These are phyloP conservation scores for Sphaerophoria rueppellii DNA, from an alignment of 2,888 invertebrate species.

Conservation along the genomic window DNA sequence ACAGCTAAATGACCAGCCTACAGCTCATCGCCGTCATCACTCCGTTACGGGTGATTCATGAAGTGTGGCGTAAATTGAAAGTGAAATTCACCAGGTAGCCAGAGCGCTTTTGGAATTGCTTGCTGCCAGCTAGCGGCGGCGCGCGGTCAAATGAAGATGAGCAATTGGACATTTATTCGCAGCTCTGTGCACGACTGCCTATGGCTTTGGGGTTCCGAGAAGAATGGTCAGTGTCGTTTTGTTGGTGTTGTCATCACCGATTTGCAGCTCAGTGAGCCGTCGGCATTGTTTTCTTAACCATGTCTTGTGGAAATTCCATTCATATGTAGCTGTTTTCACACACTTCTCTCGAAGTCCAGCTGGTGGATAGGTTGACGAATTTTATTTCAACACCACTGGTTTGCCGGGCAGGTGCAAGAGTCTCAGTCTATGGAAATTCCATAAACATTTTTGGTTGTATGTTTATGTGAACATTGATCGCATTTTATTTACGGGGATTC, in stretches of 20 bases:
- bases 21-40: neutral
- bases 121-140: neutral
- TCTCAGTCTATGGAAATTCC: conserved; percentile 60
- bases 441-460: conserved; percentile 30
- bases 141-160: conserved; percentile 56
- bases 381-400: conserved; percentile 34
- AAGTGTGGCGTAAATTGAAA: conserved; percentile 68
- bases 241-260: conserved; percentile 38
- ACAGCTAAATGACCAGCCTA: neutral
- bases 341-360: neutral
- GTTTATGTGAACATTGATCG: neutral
- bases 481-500: conserved; percentile 25
- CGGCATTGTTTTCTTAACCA: conserved; percentile 44
- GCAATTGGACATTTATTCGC: neutral
- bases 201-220: conserved; percentile 3
- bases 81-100: conserved; percentile 54
- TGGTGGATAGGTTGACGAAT: conserved; percentile 3
- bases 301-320: conserved; percentile 57
- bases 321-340: conserved; percentile 20
- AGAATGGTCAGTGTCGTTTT: conserved; percentile 8
- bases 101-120: neutral
- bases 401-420: neutral
- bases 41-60: conserved; percentile 49
- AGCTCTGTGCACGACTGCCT: conserved; percentile 48
- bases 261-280: conserved; percentile 28